Evolutionary conservation across 2,888 invertebrate species (phyloP).

Genomic region (Troglohyphantes excavatus): DNA sequence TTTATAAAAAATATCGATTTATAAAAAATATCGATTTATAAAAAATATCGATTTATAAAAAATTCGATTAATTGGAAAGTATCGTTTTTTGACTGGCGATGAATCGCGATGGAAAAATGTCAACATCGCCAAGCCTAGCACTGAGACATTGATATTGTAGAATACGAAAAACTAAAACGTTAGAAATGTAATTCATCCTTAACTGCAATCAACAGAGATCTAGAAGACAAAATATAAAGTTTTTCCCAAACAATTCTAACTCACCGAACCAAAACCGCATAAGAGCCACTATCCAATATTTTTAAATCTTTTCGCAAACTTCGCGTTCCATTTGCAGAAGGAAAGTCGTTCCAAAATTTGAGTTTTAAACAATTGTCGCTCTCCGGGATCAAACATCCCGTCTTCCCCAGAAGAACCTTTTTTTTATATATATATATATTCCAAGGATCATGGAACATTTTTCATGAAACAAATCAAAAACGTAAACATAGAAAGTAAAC

Average conservation of each 20-base stretch:
- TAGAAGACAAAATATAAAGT: not conserved
- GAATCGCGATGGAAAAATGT: no score
- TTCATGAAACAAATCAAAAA: slow-evolving; percentile 61
- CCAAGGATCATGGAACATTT: not conserved
- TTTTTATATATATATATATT: no score
- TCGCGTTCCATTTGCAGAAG: slow-evolving; percentile 35
- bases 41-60: no score
- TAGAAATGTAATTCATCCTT: no score
- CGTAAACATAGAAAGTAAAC: slow-evolving; percentile 59
- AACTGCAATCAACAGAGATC: not conserved
- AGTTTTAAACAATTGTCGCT: slow-evolving; percentile 7
- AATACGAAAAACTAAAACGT: no score
- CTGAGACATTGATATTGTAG: no score
- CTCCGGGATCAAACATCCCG: not conserved
- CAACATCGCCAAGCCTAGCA: no score
- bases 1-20: no score
- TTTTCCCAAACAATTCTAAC: slow-evolving; percentile 12
- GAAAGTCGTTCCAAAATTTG: no score
- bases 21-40: no score
- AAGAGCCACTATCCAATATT: not conserved
- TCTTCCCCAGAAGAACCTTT: not conserved
- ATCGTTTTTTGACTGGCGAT: no score
- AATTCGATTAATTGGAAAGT: no score
- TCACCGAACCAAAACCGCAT: not conserved
- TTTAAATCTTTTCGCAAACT: slow-evolving; percentile 11